These are phyloP conservation scores for Telmatochromis sp. DNA, from an alignment of 2,113 vertebrate genomes.

Conservation along the genomic window DNA sequence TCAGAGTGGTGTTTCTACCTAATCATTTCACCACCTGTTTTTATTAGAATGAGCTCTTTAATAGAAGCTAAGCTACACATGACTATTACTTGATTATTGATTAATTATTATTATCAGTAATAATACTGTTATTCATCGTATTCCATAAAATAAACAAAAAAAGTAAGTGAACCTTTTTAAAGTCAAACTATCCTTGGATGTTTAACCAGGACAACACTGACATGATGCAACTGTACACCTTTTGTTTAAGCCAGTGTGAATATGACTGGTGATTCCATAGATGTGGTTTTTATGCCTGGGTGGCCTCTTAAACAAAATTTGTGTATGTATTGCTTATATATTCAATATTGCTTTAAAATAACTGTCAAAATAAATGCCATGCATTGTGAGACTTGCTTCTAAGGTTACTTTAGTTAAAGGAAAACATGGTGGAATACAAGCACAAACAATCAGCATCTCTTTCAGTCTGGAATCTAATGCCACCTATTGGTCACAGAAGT, in stretches of 20 bases:
- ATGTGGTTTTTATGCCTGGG: neutral
- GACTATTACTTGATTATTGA: neutral
- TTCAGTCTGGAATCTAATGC: neutral
- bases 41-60: neutral
- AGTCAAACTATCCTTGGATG: neutral
- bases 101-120: neutral
- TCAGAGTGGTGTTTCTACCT: neutral
- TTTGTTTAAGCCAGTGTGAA: neutral
- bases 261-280: neutral
- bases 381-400: neutral
- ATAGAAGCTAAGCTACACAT: neutral
- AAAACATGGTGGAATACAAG: neutral
- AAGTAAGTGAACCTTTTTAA: neutral
- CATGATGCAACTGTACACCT: accelerated
- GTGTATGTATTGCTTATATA: neutral
- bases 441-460: neutral
- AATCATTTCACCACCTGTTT: neutral
- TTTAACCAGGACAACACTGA: neutral
- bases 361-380: accelerated
- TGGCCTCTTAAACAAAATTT: neutral
- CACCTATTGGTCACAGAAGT: neutral
- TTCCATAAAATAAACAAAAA: neutral
- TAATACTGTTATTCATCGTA: accelerated
- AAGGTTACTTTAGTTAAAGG: neutral
- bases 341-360: neutral